Evolutionary conservation across 2,797 vertebrate genomes (phyloP).

Genomic region (Buceros bicornis): DNA sequence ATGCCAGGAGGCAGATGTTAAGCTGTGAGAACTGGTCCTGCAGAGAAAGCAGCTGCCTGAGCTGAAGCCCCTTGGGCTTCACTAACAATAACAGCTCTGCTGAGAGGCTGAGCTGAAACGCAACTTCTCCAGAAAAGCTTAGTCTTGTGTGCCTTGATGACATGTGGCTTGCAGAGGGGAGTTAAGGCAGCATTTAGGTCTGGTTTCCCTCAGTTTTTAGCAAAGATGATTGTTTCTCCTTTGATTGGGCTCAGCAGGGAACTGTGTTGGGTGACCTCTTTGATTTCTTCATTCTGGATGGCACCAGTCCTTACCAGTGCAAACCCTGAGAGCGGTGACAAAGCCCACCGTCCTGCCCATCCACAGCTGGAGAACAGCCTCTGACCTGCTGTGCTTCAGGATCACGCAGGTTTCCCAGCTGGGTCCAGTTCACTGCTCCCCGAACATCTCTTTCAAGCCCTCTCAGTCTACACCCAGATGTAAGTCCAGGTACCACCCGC

Average conservation of each 20-base stretch:
- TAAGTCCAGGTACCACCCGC: not conserved
- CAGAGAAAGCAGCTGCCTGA: conserved; percentile 22
- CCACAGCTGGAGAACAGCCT: not conserved
- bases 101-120: not conserved
- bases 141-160: accelerated
- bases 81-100: not conserved
- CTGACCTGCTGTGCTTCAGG: not conserved
- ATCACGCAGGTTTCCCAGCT: accelerated
- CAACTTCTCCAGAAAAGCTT: not conserved
- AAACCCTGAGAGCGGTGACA: not conserved
- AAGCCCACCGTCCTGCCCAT: not conserved
- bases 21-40: conserved; percentile 30
- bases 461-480: not conserved
- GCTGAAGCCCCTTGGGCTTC: not conserved
- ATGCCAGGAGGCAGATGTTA: conserved; percentile 10
- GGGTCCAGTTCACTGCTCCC: not conserved
- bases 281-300: not conserved
- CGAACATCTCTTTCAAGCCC: not conserved
- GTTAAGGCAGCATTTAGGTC: not conserved
- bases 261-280: not conserved
- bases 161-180: accelerated
- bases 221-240: not conserved
- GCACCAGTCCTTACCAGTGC: not conserved
- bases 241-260: not conserved
- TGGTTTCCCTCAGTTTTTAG: not conserved